Base-by-base conservation (phyloP, 2,888 invertebrate species). In the Pegoplata infirma region DNA sequence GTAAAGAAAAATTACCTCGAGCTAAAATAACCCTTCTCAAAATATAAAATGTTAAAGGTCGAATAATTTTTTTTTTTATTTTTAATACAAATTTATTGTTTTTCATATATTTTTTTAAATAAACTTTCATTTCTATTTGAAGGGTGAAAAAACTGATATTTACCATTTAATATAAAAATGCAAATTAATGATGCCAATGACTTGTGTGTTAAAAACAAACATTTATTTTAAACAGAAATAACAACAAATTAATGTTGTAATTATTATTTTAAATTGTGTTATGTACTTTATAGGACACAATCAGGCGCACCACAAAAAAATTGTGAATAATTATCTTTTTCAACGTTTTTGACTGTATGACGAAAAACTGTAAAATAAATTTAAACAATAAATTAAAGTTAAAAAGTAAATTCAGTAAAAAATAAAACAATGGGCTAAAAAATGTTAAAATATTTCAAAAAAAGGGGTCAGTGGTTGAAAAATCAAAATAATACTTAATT, bases 161-260 rank as follows among this genome's bases (percentile, higher is more conserved):
- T n/a, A n/a, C n/a, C n/a, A n/a, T n/a, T n/a, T n/a, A n/a, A n/a
- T n/a, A n/a, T n/a, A n/a, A n/a, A n/a, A n/a, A n/a, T 56, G 76
- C 55, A 72, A 76, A 76, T 76, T 76, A 76, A 76, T 76, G 76
- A 76, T 53, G 59, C 36, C 59, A 76, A 59, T 61, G 67, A 66
- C 72, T 76, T 76, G 47, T 67, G 55, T 67, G 61, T 76, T 61
- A 72, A 76, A 32, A 49, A 55, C 55, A 66, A 47, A 66, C 59
- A 74, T 66, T 56, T n/a, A 47, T 67, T 67, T 23, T 40, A 36
- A 23, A 59, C 36, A 56, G 47, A 44, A 55, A 66, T 5, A 55
- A 47, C 47, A 47, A 47, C 51, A 32, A 46, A 53, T 67, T 67
- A 67, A 47, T 47, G 19, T 49, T 49, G 49, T 63, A 47, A 61